A percentile compares a stretch with the other conserved stretches of the same genome.
Evolutionary conservation across 2,797 vertebrate species (phyloP).

Genomic region (Ceryle rudis): DNA sequence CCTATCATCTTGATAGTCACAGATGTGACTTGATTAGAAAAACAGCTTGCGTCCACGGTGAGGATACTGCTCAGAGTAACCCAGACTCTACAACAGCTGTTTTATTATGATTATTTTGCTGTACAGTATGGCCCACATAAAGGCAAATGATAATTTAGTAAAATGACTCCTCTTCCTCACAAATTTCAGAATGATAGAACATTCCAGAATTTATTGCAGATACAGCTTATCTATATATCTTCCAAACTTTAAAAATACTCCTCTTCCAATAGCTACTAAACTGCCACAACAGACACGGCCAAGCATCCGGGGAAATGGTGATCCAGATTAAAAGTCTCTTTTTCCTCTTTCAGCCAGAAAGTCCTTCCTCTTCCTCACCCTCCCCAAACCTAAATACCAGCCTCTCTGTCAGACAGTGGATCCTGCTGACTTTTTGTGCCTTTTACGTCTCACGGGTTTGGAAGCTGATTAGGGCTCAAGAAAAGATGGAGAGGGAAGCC

Average conservation of each 20-base stretch:
- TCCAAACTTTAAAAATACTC: neutral
- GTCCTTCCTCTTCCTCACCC: neutral
- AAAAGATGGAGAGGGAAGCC: neutral
- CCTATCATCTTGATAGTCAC: neutral
- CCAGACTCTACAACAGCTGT: neutral
- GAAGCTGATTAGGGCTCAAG: neutral
- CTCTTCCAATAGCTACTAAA: neutral
- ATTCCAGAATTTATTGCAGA: neutral
- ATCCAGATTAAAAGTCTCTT: neutral
- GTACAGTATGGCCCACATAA: neutral
- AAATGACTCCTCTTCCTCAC: neutral
- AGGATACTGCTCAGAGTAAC: neutral
- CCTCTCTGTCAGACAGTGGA: neutral
- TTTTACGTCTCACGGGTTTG: neutral
- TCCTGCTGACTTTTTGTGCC: neutral
- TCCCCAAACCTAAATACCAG: neutral
- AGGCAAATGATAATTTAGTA: neutral
- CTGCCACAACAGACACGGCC: neutral
- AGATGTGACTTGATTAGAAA: neutral
- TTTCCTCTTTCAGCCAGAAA: neutral
- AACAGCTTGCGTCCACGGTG: conserved; percentile 11
- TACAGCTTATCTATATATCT: neutral
- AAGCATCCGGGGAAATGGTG: neutral
- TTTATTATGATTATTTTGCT: neutral
- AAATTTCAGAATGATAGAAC: neutral